Evolutionary conservation across 2,797 vertebrate genomes (phyloP).

Genomic region (Gephyroberyx darwinii): DNA sequence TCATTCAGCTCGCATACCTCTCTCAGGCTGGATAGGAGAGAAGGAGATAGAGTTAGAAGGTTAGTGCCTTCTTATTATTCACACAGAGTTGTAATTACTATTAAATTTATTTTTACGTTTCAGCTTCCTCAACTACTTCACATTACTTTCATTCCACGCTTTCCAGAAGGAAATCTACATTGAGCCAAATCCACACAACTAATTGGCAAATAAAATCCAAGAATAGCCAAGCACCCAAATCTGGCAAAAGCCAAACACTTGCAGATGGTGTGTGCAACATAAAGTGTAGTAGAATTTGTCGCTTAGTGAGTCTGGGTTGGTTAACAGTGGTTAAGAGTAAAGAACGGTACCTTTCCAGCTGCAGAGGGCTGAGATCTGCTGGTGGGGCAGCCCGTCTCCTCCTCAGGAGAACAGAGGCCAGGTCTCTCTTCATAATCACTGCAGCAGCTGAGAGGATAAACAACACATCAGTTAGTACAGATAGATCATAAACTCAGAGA

Average conservation of each 20-base stretch:
- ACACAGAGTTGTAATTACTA: not conserved
- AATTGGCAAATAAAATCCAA: not conserved
- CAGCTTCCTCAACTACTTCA: not conserved
- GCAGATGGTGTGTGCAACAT: not conserved
- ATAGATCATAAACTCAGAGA: slow-evolving; percentile 2
- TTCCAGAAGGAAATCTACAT: not conserved
- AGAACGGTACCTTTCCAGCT: slow-evolving; percentile 80
- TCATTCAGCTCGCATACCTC: slow-evolving; percentile 86
- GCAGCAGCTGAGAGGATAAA: slow-evolving; percentile 50
- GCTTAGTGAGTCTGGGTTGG: not conserved
- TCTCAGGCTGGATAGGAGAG: slow-evolving; percentile 70
- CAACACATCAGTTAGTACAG: not conserved
- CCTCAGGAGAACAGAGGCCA: slow-evolving; percentile 79
- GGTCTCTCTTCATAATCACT: slow-evolving; percentile 80
- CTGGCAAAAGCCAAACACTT: not conserved
- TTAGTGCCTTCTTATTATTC: not conserved
- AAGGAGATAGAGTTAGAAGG: slow-evolving; percentile 8
- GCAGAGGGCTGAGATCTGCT: slow-evolving; percentile 66
- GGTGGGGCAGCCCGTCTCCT: slow-evolving; percentile 69
- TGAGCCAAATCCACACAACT: not conserved
- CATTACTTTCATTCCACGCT: not conserved
- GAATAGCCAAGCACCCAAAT: not conserved
- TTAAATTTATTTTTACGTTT: not conserved
- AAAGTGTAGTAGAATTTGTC: not conserved
- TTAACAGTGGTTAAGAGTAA: not conserved